Evolutionary conservation across 2,113 vertebrate genomes (phyloP).

Genomic region (Pycnonotus jocosus): DNA sequence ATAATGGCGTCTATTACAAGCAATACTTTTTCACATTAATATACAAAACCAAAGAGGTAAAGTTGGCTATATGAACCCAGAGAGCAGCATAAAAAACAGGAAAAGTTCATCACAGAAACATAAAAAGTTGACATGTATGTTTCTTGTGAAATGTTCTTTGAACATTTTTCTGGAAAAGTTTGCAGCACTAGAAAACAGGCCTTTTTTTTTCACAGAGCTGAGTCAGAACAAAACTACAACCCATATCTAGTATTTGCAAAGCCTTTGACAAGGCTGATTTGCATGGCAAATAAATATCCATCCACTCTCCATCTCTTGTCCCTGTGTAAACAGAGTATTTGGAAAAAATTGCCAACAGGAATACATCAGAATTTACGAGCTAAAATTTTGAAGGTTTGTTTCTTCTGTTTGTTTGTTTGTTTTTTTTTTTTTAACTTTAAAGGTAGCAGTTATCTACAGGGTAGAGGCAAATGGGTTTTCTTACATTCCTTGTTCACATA

Average conservation of each 20-base stretch:
- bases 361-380: rapidly evolving
- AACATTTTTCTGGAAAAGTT: not conserved
- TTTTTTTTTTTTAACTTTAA: not conserved
- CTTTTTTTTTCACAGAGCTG: not conserved
- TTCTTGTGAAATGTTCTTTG: not conserved
- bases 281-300: not conserved
- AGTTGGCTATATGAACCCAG: not conserved
- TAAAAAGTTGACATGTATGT: not conserved
- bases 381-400: not conserved
- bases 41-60: not conserved
- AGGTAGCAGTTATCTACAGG: not conserved
- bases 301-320: not conserved
- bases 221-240: not conserved
- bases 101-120: not conserved
- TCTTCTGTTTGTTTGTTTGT: not conserved
- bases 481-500: not conserved
- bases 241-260: not conserved
- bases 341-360: not conserved
- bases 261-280: not conserved
- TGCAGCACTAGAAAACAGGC: not conserved
- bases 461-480: not conserved
- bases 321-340: not conserved
- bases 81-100: not conserved
- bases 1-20: not conserved
- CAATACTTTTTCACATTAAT: not conserved